phyloP scores from a whole-genome alignment of 53 echinoderm and acorn worm genomes.

The Holothuria scabra region DNA sequence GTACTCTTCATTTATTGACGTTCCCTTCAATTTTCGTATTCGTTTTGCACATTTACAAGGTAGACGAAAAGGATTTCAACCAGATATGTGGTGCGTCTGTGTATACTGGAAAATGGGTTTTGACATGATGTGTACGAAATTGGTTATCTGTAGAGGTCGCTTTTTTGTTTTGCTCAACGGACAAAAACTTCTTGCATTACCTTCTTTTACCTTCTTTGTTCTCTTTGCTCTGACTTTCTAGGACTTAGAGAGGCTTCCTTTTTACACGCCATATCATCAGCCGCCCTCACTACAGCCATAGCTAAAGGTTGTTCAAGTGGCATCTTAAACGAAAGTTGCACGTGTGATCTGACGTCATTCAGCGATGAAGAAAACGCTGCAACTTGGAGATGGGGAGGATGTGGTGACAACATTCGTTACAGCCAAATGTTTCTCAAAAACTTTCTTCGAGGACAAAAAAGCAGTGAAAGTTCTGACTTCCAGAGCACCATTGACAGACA shows the following conservation, averaged over 20 bases:
- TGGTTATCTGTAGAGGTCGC: no score
- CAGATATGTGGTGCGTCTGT: no score
- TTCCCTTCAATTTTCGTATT: no score
- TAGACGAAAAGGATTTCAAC: no score
- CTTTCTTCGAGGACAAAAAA: slow-evolving; percentile 69
- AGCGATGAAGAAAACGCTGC: slow-evolving; percentile 77
- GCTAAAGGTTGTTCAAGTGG: slow-evolving; percentile 89
- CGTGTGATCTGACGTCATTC: slow-evolving; percentile 81
- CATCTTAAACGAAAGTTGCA: slow-evolving; percentile 70
- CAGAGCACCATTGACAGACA: slow-evolving; percentile 81
- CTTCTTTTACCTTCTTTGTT: background rate
- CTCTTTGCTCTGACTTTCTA: background rate
- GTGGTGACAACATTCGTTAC: slow-evolving; percentile 91
- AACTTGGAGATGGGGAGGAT: slow-evolving; percentile 98
- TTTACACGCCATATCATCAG: slow-evolving; percentile 87
- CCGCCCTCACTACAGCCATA: slow-evolving; percentile 79
- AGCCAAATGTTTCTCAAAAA: slow-evolving; percentile 89
- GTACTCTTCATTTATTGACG: no score
- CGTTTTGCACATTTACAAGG: no score
- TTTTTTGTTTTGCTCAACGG: background rate
- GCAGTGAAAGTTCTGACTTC: slow-evolving; percentile 52
- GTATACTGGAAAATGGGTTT: no score
- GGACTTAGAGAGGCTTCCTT: slow-evolving; percentile 91
- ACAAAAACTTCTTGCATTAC: background rate
- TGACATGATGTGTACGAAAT: no score